These are phyloP conservation scores for Erynnis tages DNA, from an alignment of 2,888 invertebrate genomes.

Conservation along the genomic window DNA sequence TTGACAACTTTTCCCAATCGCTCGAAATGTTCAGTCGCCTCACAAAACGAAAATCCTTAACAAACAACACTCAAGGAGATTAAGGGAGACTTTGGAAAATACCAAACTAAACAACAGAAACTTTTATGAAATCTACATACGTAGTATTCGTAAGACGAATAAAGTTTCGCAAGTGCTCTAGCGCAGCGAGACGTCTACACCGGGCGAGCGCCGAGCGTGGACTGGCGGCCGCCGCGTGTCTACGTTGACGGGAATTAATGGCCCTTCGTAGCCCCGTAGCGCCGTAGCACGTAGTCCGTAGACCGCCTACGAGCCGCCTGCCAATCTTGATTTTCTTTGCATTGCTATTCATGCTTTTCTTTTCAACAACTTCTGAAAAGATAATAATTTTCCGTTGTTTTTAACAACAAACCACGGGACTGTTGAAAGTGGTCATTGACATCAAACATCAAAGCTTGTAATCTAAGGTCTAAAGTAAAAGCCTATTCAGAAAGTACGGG, in stretches of 20 bases:
- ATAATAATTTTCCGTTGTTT: too few species aligned
- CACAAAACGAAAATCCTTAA: background rate
- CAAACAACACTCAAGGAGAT: conserved; percentile 1
- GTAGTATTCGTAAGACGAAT: conserved; percentile 4
- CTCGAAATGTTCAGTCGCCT: background rate
- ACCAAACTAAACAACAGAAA: background rate
- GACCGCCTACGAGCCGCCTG: conserved; percentile 14
- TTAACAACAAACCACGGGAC: too few species aligned
- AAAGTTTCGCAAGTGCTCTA: conserved; percentile 7
- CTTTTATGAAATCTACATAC: background rate
- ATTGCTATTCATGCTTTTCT: background rate
- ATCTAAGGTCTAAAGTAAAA: too few species aligned
- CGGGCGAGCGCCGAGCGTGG: conserved; percentile 16
- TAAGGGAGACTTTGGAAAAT: background rate
- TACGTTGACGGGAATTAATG: conserved; percentile 14
- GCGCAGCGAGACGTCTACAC: background rate
- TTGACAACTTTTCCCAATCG: background rate
- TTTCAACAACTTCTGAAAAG: too few species aligned
- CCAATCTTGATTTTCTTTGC: conserved; percentile 16
- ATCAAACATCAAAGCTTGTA: too few species aligned
- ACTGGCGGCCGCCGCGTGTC: conserved; percentile 7
- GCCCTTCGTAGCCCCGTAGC: conserved; percentile 18
- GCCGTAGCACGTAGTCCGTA: conserved; percentile 20
- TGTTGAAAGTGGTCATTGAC: too few species aligned
- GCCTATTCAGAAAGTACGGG: too few species aligned